Evolutionary conservation across 64 coral and sea anemone genomes (phyloP).

Genomic region (Dendrophyllia cribrosa): DNA sequence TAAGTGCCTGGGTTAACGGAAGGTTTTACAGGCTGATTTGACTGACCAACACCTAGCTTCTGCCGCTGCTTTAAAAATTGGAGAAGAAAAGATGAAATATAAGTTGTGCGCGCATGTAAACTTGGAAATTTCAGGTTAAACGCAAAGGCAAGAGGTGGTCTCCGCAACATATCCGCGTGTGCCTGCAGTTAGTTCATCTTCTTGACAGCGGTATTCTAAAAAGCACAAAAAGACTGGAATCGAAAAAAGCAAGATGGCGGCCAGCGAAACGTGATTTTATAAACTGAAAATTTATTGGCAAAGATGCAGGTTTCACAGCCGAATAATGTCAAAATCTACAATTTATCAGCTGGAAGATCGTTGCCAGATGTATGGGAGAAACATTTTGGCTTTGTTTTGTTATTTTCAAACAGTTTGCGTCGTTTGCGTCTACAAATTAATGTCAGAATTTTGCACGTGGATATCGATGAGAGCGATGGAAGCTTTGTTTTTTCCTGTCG

Average conservation of each 20-base stretch:
- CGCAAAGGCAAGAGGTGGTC: too few species aligned
- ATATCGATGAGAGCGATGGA: neutral
- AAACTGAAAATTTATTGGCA: neutral
- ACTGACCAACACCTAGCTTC: too few species aligned
- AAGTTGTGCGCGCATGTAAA: too few species aligned
- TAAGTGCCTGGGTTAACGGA: too few species aligned
- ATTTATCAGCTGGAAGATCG: slow-evolving; percentile 93
- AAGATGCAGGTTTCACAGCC: slow-evolving; percentile 98
- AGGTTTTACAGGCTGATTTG: too few species aligned
- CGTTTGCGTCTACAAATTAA: neutral
- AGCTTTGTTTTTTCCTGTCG: neutral
- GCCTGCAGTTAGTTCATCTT: too few species aligned
- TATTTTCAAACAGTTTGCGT: neutral
- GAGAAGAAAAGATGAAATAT: too few species aligned
- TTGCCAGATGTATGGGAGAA: slow-evolving; percentile 88
- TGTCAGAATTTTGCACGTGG: neutral
- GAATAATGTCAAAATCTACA: slow-evolving; percentile 99
- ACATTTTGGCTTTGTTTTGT: neutral
- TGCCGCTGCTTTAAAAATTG: too few species aligned
- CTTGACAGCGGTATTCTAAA: neutral
- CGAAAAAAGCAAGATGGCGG: slow-evolving; percentile 21
- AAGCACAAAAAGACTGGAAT: neutral
- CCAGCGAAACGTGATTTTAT: neutral
- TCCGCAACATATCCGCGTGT: too few species aligned
- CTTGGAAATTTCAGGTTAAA: too few species aligned